Conservation (phyloP, 2,113 vertebrate genomes). For the Turdus rufiventris region DNA sequence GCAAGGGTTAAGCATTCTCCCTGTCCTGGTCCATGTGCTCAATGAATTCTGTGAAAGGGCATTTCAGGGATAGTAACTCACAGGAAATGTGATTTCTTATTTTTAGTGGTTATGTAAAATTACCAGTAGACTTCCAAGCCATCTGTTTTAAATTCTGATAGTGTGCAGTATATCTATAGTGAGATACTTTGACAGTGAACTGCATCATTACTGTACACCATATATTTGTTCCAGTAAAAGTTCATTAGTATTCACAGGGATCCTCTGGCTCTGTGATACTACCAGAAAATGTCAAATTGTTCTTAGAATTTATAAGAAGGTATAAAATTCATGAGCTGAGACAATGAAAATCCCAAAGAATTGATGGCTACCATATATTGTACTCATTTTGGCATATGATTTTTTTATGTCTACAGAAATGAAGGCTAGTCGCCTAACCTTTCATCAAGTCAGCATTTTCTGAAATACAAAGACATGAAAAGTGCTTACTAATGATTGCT, state of each 20-base stretch:
- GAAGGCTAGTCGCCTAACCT: background rate
- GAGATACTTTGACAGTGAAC: background rate
- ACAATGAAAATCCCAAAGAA: constrained; percentile 44
- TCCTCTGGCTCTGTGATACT: background rate
- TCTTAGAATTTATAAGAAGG: constrained; percentile 46
- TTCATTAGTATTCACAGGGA: constrained; percentile 25
- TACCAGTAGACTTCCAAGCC: background rate
- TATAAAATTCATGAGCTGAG: constrained; percentile 49
- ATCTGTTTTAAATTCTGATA: background rate
- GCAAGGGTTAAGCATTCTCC: background rate
- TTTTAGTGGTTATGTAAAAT: background rate
- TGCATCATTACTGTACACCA: background rate
- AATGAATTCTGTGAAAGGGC: background rate
- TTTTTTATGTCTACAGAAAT: background rate
- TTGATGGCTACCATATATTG: constrained; percentile 13
- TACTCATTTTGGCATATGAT: constrained; percentile 5
- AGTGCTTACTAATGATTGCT: constrained; percentile 1
- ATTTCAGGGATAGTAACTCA: background rate
- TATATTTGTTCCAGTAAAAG: background rate
- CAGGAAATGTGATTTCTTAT: background rate
- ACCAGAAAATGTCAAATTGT: constrained; percentile 52
- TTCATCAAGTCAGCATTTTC: background rate
- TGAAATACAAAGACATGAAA: background rate
- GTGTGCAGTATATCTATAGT: background rate
- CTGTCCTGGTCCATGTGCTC: background rate